These are phyloP conservation scores for Euschistus heros DNA, from an alignment of 1,140 invertebrate genomes.

Conservation along the genomic window DNA sequence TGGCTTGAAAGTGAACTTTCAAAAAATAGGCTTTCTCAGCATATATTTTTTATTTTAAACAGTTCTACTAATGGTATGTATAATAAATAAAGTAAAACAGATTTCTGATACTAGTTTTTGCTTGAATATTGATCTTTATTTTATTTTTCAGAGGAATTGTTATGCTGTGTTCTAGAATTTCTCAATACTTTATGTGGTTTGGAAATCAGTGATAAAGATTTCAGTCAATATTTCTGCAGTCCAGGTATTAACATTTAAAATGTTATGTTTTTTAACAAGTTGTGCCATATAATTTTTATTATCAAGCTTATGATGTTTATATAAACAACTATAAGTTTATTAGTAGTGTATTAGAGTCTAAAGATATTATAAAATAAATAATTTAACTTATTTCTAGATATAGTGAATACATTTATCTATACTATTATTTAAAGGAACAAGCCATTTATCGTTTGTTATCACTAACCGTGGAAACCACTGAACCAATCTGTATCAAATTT, in stretches of 20 bases:
- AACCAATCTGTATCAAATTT: too few species aligned
- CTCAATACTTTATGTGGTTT: slow-evolving; percentile 27
- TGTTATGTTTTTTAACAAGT: neutral
- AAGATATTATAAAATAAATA: neutral
- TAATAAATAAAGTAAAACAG: neutral
- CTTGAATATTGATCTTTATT: neutral
- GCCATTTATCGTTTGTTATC: too few species aligned
- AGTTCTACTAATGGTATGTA: slow-evolving; percentile 53
- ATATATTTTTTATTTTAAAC: slow-evolving; percentile 50
- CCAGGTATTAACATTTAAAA: slow-evolving; percentile 20
- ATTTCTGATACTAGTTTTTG: neutral
- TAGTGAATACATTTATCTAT: neutral
- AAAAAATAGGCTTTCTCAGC: slow-evolving; percentile 40
- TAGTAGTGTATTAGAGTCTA: neutral
- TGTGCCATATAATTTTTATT: neutral
- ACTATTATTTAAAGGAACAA: too few species aligned
- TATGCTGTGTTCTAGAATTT: slow-evolving; percentile 24
- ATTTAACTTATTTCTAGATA: neutral
- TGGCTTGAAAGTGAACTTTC: slow-evolving; percentile 41
- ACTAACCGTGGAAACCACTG: too few species aligned
- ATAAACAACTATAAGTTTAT: neutral
- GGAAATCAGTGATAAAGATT: slow-evolving; percentile 27
- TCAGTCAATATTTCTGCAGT: slow-evolving; percentile 26
- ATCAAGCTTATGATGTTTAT: neutral
- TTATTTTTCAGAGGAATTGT: slow-evolving; percentile 25